Percentiles rank a stretch among this genome's conserved stretches.
phyloP scores from a whole-genome alignment of 2,113 vertebrate genomes.

The Eleginops maclovinus region DNA sequence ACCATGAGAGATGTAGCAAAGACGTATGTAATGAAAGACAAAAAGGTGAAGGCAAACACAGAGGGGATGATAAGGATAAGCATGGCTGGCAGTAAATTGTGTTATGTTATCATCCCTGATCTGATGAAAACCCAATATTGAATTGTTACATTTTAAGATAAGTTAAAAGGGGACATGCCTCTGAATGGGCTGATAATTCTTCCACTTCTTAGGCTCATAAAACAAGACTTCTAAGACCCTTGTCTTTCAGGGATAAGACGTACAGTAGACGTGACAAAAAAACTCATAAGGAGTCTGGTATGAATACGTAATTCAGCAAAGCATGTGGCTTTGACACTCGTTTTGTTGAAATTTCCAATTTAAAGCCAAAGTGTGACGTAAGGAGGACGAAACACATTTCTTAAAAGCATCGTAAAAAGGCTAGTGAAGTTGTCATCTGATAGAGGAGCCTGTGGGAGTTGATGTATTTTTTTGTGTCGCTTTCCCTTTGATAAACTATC shows the following conservation, averaged over 20 bases:
- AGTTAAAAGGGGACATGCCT: background rate
- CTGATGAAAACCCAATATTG: background rate
- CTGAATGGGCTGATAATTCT: background rate
- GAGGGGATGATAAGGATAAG: background rate
- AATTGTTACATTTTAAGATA: constrained; percentile 1
- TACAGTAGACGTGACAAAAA: background rate
- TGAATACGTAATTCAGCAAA: background rate
- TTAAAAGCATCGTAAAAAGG: background rate
- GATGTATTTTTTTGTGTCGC: background rate
- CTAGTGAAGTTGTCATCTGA: background rate
- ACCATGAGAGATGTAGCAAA: background rate
- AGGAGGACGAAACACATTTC: background rate
- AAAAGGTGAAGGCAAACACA: background rate
- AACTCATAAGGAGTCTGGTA: background rate
- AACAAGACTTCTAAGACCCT: background rate
- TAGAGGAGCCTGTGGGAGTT: background rate
- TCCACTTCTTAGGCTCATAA: background rate
- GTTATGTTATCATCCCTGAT: constrained; percentile 1
- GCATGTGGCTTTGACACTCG: background rate
- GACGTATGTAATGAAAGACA: background rate
- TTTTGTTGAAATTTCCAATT: background rate
- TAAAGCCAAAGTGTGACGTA: background rate
- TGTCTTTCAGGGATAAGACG: background rate
- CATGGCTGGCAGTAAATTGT: background rate
- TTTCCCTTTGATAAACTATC: constrained; percentile 9